A percentile compares a stretch with the other conserved stretches of the same genome.
These are phyloP conservation scores for Caenorhabditis angaria DNA, from an alignment of 2,888 invertebrate species.

Conservation along the genomic window DNA sequence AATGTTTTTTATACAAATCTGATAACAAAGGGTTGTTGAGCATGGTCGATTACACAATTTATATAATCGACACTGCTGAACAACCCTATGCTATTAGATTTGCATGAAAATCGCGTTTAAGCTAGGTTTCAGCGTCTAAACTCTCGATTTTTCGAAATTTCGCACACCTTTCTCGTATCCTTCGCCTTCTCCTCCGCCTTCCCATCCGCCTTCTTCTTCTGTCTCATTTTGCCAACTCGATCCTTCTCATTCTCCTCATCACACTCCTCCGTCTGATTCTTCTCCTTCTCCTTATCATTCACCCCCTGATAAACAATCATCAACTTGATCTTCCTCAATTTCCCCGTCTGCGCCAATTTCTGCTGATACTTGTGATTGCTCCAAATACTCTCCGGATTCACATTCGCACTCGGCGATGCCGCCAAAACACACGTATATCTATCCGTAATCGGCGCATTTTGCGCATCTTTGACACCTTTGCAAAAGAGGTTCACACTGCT, in stretches of 20 bases:
- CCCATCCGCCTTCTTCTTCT: not conserved
- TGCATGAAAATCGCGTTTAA: too few relatives aligned
- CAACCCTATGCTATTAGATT: too few relatives aligned
- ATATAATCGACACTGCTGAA: too few relatives aligned
- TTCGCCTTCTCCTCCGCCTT: not conserved
- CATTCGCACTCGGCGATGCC: constrained; percentile 10
- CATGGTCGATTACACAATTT: too few relatives aligned
- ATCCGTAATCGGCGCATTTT: constrained; percentile 1
- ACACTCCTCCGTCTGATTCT: not conserved
- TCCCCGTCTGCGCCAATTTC: not conserved
- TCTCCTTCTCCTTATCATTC: constrained; percentile 4
- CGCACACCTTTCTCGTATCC: not conserved
- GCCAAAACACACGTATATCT: constrained; percentile 18
- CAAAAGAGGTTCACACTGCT: not conserved
- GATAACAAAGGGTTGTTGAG: too few relatives aligned
- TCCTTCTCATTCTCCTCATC: constrained; percentile 14
- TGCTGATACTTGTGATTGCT: constrained; percentile 14
- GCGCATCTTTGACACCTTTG: constrained; percentile 11
- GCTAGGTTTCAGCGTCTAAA: not conserved
- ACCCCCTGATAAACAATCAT: constrained; percentile 7
- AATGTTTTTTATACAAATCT: too few relatives aligned
- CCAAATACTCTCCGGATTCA: constrained; percentile 15
- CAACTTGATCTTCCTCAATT: not conserved
- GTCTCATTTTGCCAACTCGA: constrained; percentile 1
- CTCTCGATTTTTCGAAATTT: not conserved